Evolutionary conservation across 2,888 invertebrate genomes (phyloP).

Genomic region (Apocheima hispidaria): DNA sequence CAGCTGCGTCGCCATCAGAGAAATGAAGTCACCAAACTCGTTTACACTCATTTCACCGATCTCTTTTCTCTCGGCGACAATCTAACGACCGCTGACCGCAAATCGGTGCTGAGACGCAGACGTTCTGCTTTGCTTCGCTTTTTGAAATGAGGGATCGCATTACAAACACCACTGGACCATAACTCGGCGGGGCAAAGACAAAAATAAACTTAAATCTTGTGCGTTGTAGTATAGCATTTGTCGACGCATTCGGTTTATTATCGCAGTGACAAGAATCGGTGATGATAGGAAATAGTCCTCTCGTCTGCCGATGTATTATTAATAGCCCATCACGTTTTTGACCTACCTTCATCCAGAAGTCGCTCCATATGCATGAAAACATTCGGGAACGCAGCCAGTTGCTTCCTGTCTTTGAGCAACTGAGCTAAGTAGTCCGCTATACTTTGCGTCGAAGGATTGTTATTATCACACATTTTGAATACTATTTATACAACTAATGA

Average conservation of each 20-base stretch:
- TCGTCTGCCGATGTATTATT: slow-evolving; percentile 60
- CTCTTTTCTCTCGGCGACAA: slow-evolving; percentile 75
- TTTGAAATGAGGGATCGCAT: slow-evolving; percentile 81
- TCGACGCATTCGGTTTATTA: slow-evolving; percentile 83
- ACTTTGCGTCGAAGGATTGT: slow-evolving; percentile 94
- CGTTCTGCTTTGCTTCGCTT: slow-evolving; percentile 80
- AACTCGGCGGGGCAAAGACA: slow-evolving; percentile 84
- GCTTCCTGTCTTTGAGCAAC: slow-evolving; percentile 99
- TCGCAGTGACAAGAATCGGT: slow-evolving; percentile 74
- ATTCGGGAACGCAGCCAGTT: slow-evolving; percentile 99
- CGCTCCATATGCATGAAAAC: slow-evolving; percentile 99
- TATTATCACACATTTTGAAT: slow-evolving; percentile 86
- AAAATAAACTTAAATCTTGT: slow-evolving; percentile 86
- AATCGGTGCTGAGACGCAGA: slow-evolving; percentile 72
- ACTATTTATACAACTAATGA: slow-evolving; percentile 72
- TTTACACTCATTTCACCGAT: slow-evolving; percentile 79
- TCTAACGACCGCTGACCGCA: slow-evolving; percentile 80
- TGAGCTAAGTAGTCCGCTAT: slow-evolving; percentile 99
- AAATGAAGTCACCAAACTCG: slow-evolving; percentile 72
- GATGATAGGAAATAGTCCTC: slow-evolving; percentile 60
- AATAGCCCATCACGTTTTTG: slow-evolving; percentile 64
- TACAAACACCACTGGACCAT: slow-evolving; percentile 85
- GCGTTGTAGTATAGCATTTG: slow-evolving; percentile 82
- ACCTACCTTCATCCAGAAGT: slow-evolving; percentile 98
- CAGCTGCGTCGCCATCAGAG: slow-evolving; percentile 64